Evolutionary conservation across 1,140 invertebrate species (phyloP), one percentile per base, ranked within the genome.

Genomic region (Trichonephila clavata): DNA sequence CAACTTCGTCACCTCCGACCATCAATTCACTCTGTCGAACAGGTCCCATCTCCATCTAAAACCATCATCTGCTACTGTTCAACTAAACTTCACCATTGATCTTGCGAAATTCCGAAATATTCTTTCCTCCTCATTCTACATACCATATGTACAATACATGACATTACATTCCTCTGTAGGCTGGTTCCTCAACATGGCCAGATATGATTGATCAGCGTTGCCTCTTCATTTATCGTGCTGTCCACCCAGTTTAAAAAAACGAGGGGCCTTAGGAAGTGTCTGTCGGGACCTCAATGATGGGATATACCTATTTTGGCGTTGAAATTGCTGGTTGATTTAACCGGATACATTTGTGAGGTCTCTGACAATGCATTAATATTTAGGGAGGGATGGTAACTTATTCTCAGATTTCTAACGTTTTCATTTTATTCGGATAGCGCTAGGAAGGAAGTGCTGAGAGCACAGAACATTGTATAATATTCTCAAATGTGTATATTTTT

Each of bases 211-310:
- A 93, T 93, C 68, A 88, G 83, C 65, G 43, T 63, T 50, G 84
- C 92, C 92, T 93, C 92, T 93, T 80, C 92, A 93, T 93, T 93
- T 93, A 88, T 93, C 92, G 84, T 87, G 39, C 92, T 93, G 92
- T 93, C 92, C 92, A 93, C 92, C 92, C 92, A 87, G 60, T 13
- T 39, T 20, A 50, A 61, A 43, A 80, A 60, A 43, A 87, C 63
- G 68, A 39, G 84, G 81, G 92, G 86, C 86, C 68, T 61, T 86
- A 39, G 61, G 27, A 61, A 27, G 68, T 21, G 20, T 65, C 60
- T n/a, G 65, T 80, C 92, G 21, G 27, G 27, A 81, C 32, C 10
- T 87, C 21, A 14, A 24, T 21, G 32, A 89, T 32, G 61, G 63
- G 18, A 43, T 57, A 32, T 60, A 14, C 81, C 61, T 92, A 86